Evolutionary conservation across 2,113 vertebrate genomes (phyloP).

Genomic region (Elephantulus edwardii): DNA sequence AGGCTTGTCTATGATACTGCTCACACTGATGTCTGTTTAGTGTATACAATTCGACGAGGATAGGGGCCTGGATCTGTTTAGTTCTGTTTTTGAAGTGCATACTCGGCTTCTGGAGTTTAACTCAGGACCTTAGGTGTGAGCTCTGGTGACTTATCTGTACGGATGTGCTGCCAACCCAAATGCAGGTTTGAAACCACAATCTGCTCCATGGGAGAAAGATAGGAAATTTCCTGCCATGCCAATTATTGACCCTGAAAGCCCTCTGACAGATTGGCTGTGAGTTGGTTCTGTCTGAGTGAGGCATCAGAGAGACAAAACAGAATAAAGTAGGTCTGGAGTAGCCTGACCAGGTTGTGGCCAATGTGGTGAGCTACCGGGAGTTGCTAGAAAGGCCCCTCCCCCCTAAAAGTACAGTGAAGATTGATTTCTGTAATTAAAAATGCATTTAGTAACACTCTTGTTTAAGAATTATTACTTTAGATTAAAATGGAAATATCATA

Average conservation of each 20-base stretch:
- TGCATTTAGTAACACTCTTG: background rate
- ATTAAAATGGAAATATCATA: constrained; percentile 26
- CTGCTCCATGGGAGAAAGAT: too few species aligned
- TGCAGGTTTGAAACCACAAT: background rate
- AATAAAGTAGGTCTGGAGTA: background rate
- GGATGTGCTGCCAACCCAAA: too few species aligned
- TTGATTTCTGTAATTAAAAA: constrained; percentile 15
- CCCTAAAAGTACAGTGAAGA: background rate
- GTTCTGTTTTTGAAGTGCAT: background rate
- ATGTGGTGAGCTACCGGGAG: background rate
- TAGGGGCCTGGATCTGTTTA: background rate
- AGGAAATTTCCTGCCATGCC: too few species aligned
- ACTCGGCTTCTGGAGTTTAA: background rate
- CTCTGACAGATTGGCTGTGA: too few species aligned
- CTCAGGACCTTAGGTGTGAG: background rate
- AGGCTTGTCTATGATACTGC: background rate
- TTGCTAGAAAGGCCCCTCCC: background rate
- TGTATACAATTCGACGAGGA: background rate
- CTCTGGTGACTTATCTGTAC: too few species aligned
- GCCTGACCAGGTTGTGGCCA: background rate
- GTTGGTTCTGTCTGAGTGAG: too few species aligned
- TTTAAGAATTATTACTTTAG: background rate
- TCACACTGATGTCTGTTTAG: background rate
- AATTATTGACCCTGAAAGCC: too few species aligned
- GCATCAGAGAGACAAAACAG: background rate